These are phyloP conservation scores for Delphinapterus leucas DNA, from an alignment of 2,113 vertebrate species.

Conservation along the genomic window DNA sequence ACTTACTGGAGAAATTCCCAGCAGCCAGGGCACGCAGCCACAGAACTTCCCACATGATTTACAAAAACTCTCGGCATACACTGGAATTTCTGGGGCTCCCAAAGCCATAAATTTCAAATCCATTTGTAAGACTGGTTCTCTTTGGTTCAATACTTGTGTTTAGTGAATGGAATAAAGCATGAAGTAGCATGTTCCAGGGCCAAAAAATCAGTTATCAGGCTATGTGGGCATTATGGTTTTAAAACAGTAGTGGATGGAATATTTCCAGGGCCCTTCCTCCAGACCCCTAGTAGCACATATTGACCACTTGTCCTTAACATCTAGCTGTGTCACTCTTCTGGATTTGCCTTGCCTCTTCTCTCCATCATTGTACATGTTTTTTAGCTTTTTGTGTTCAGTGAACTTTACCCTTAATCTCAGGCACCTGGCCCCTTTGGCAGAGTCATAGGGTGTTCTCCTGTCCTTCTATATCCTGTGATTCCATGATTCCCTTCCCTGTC, in stretches of 20 bases:
- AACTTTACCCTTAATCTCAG: neutral
- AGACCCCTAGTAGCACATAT: accelerated
- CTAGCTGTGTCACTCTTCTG: neutral
- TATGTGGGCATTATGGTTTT: neutral
- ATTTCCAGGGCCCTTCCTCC: neutral
- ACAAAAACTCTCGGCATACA: neutral
- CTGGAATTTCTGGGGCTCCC: neutral
- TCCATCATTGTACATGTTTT: neutral
- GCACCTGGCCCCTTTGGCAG: neutral
- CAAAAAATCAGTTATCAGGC: neutral
- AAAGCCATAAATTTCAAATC: neutral
- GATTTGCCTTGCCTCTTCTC: neutral
- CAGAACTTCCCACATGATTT: neutral
- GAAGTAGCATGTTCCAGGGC: neutral
- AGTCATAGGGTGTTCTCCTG: neutral
- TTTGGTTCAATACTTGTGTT: neutral
- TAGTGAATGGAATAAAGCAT: neutral
- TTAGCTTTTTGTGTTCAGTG: neutral
- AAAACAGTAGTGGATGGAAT: neutral
- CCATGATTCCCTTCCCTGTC: neutral
- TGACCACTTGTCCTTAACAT: neutral
- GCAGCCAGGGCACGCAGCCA: neutral
- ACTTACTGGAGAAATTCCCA: neutral
- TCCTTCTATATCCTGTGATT: neutral
- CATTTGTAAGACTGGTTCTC: neutral